Percentiles rank a stretch among this genome's conserved stretches.
phyloP scores from a whole-genome alignment of 2,888 invertebrate genomes.

The Mythimna vitellina region DNA sequence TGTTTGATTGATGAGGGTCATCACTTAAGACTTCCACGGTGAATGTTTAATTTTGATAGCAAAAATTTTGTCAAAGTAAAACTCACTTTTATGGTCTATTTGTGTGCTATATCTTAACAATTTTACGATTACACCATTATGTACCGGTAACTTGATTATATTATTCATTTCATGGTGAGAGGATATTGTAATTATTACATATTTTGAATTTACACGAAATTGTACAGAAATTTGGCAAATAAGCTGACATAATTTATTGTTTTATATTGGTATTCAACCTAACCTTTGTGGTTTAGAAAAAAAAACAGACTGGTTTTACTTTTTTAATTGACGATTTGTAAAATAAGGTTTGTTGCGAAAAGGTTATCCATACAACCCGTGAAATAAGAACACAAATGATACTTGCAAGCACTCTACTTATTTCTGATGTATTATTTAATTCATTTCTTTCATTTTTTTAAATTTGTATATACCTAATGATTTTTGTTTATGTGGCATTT shows the following conservation, averaged over 20 bases:
- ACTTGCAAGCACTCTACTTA: too few relatives aligned
- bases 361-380: too few relatives aligned
- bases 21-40: conserved; percentile 54
- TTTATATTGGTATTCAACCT: conserved; percentile 28
- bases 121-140: conserved; percentile 63
- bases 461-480: too few relatives aligned
- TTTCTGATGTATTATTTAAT: not conserved
- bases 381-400: not conserved
- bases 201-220: conserved; percentile 34
- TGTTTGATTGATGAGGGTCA: conserved; percentile 66
- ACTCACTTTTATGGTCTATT: conserved; percentile 70
- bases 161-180: conserved; percentile 77
- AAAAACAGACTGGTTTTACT: not conserved
- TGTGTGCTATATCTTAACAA: conserved; percentile 67
- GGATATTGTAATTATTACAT: conserved; percentile 46
- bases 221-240: conserved; percentile 38
- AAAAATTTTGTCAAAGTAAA: conserved; percentile 68
- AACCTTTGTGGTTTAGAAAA: not conserved
- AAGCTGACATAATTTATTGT: conserved; percentile 43
- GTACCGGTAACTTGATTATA: conserved; percentile 69
- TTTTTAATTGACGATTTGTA: not conserved
- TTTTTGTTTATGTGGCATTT: conserved; percentile 16
- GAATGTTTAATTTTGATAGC: not conserved
- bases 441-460: too few relatives aligned
- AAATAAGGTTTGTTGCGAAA: not conserved